A percentile compares a stretch with the other conserved stretches of the same genome.
phyloP scores from a whole-genome alignment of 2,888 invertebrate species.

The Eupeodes luniger region DNA sequence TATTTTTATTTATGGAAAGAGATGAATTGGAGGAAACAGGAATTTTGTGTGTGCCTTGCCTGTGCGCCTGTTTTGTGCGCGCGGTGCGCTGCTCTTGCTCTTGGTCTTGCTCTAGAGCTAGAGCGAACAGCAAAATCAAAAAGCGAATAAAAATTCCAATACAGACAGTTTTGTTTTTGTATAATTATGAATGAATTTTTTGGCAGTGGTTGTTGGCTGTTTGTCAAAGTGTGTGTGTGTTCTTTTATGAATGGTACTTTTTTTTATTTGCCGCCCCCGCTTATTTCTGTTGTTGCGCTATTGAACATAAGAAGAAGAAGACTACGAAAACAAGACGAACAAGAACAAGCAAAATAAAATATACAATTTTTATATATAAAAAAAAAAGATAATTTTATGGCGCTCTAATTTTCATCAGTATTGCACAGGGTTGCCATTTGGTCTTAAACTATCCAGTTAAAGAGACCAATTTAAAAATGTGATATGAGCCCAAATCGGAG shows the following conservation, averaged over 20 bases:
- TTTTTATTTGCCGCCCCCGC: conserved; percentile 59
- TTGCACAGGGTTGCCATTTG: too few relatives aligned
- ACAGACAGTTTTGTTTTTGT: conserved; percentile 71
- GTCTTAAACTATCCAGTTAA: too few relatives aligned
- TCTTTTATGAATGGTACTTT: conserved; percentile 69
- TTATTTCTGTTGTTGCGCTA: conserved; percentile 34
- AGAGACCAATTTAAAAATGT: too few relatives aligned
- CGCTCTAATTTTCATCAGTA: conserved; percentile 57
- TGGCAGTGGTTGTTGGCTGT: conserved; percentile 55
- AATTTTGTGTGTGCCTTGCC: conserved; percentile 24
- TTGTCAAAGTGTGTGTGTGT: conserved; percentile 43
- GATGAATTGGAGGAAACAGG: conserved; percentile 63
- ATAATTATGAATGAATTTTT: conserved; percentile 70
- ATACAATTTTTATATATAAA: neutral
- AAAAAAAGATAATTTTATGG: conserved; percentile 44
- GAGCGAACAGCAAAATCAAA: neutral
- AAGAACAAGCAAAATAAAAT: conserved; percentile 5
- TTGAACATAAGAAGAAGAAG: conserved; percentile 32
- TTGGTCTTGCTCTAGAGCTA: neutral
- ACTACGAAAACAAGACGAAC: neutral
- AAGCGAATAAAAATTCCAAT: conserved; percentile 64
- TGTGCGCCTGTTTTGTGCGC: conserved; percentile 45
- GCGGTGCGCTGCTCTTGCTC: neutral
- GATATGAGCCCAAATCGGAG: too few relatives aligned
- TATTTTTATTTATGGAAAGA: conserved; percentile 19